Percentiles rank a stretch among this genome's conserved stretches.
phyloP scores from a whole-genome alignment of 2,888 invertebrate species.

The Imbricaverruca yamaguchii region DNA sequence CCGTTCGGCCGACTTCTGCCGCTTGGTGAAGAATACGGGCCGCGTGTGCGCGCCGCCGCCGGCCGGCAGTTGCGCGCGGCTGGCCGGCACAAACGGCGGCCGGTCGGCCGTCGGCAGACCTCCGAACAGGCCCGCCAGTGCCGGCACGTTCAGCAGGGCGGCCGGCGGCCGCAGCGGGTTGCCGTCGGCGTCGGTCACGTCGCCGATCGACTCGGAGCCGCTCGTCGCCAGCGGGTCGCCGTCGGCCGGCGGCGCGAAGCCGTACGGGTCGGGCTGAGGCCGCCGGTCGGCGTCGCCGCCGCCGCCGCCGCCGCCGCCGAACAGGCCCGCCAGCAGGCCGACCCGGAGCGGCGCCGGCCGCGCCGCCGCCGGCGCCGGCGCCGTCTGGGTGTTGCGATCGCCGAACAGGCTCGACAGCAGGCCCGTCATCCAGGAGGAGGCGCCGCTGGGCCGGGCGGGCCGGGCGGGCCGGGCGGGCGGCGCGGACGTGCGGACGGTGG shows the following conservation, averaged over 20 bases:
- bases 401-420: slow-evolving; percentile 12
- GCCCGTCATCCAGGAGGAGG: slow-evolving; percentile 17
- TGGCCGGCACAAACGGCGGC: not conserved
- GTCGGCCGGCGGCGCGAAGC: not conserved
- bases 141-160: not conserved
- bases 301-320: slow-evolving; percentile 4
- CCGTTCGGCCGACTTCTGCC: not conserved
- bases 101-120: not conserved
- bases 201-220: not conserved
- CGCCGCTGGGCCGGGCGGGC: not conserved
- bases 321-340: slow-evolving; percentile 2
- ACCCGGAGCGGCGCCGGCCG: not conserved
- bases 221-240: slow-evolving; percentile 5
- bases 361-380: not conserved
- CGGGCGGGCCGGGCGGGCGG: not conserved
- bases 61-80: not conserved
- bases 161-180: slow-evolving; percentile 6
- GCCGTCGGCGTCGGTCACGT: not conserved
- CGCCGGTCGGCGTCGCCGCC: not conserved
- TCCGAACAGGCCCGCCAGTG: slow-evolving; percentile 1
- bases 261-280: not conserved
- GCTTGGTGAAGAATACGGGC: slow-evolving; percentile 6
- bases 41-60: not conserved
- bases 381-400: not conserved
- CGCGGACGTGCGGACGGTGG: not conserved